Evolutionary conservation across 2,113 vertebrate species (phyloP).

Genomic region (Pelvicachromis taeniatus): DNA sequence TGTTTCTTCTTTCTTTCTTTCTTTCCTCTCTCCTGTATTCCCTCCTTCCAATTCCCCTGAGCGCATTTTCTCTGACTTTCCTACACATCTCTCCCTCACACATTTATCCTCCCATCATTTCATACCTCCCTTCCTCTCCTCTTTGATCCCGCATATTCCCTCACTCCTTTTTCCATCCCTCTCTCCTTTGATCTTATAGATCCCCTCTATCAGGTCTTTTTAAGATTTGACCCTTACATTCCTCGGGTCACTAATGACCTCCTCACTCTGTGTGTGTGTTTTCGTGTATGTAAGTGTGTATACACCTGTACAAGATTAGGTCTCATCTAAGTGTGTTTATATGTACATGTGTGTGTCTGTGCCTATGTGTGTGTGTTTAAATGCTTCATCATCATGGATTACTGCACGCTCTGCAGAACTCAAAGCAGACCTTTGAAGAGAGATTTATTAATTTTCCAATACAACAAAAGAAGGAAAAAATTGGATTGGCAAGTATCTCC

Average conservation of each 20-base stretch:
- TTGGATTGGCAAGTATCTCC: neutral
- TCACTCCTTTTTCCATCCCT: constrained; percentile 46
- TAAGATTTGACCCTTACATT: constrained; percentile 71
- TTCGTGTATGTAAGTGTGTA: constrained; percentile 25
- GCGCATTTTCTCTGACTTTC: neutral
- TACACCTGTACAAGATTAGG: constrained; percentile 55
- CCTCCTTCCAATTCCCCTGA: neutral
- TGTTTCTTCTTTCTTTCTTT: constrained; percentile 14
- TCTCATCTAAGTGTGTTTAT: neutral
- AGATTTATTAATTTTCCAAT: constrained; percentile 53
- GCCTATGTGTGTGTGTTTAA: neutral
- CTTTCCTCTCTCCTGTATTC: neutral
- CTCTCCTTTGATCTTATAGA: constrained; percentile 63
- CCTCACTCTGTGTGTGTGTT: neutral
- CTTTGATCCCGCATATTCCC: constrained; percentile 52
- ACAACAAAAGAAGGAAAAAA: constrained; percentile 23
- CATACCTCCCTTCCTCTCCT: constrained; percentile 8
- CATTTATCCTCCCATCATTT: constrained; percentile 40
- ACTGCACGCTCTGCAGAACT: constrained; percentile 12
- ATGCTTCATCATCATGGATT: constrained; percentile 51
- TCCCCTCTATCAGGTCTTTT: constrained; percentile 68
- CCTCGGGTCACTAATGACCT: constrained; percentile 65
- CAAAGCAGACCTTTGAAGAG: constrained; percentile 34
- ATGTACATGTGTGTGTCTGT: neutral
- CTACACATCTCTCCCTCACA: constrained; percentile 8